phyloP scores from a whole-genome alignment of 1,140 invertebrate genomes.

The Bombus superbus region DNA sequence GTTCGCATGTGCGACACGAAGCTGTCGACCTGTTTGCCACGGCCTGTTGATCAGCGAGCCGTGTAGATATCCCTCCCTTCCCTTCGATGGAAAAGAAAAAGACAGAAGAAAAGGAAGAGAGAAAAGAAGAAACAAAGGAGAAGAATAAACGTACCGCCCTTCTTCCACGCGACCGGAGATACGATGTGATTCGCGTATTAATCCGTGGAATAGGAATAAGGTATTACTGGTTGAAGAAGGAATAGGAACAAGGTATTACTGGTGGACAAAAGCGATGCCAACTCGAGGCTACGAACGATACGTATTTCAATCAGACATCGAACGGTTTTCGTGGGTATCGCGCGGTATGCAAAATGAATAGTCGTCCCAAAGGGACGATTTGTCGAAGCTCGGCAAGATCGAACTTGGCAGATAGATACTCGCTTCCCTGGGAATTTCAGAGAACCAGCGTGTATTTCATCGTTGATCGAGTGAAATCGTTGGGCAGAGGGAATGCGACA shows the following conservation, averaged over 20 bases:
- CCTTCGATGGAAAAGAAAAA: no score
- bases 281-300: background rate
- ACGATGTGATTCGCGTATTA: background rate
- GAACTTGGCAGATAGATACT: background rate
- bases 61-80: background rate
- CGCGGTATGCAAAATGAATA: background rate
- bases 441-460: background rate
- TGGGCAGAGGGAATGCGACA: background rate
- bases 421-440: background rate
- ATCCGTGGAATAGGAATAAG: no score
- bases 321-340: slow-evolving; percentile 20
- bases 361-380: background rate
- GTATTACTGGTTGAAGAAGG: no score
- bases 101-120: background rate
- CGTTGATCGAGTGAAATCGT: background rate
- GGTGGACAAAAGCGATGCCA: background rate
- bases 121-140: no score
- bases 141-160: background rate
- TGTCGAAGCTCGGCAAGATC: background rate
- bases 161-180: no score
- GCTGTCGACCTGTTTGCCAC: background rate
- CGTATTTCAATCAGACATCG: slow-evolving; percentile 15
- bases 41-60: background rate
- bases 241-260: no score
- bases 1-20: background rate